Evolutionary conservation across 2,888 invertebrate genomes (phyloP).

Genomic region (Polietes domitor): DNA sequence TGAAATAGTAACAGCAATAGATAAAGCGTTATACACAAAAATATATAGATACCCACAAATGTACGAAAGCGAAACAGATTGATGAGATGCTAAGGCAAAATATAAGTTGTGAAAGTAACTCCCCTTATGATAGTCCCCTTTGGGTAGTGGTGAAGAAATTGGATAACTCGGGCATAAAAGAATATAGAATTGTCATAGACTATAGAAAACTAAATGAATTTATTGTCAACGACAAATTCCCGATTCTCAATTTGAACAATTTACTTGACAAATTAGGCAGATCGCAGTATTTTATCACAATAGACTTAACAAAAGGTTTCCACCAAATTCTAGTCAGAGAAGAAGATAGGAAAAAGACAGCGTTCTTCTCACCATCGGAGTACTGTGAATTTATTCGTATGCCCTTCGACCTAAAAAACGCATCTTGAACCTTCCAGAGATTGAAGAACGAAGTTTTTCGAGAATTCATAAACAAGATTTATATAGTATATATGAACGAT

Average conservation of each 20-base stretch:
- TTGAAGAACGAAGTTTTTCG: neutral
- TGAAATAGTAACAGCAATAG: too few relatives aligned
- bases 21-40: too few relatives aligned
- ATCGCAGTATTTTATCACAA: neutral
- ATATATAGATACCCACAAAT: too few relatives aligned
- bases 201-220: too few relatives aligned
- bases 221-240: too few relatives aligned
- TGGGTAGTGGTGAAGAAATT: neutral
- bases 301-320: slow-evolving; percentile 11
- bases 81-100: too few relatives aligned
- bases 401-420: slow-evolving; percentile 36
- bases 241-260: too few relatives aligned
- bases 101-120: neutral
- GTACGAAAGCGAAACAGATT: too few relatives aligned
- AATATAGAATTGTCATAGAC: too few relatives aligned
- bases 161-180: too few relatives aligned
- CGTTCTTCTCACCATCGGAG: slow-evolving; percentile 35
- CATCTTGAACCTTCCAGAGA: slow-evolving; percentile 33
- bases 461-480: slow-evolving; percentile 22
- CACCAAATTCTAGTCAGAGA: slow-evolving; percentile 29
- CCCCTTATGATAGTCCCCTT: neutral
- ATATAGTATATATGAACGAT: slow-evolving; percentile 17
- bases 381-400: slow-evolving; percentile 34
- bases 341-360: slow-evolving; percentile 35
- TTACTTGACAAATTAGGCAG: too few relatives aligned